Evolutionary conservation across 2,888 invertebrate genomes (phyloP).

Genomic region (Diaperis boleti): DNA sequence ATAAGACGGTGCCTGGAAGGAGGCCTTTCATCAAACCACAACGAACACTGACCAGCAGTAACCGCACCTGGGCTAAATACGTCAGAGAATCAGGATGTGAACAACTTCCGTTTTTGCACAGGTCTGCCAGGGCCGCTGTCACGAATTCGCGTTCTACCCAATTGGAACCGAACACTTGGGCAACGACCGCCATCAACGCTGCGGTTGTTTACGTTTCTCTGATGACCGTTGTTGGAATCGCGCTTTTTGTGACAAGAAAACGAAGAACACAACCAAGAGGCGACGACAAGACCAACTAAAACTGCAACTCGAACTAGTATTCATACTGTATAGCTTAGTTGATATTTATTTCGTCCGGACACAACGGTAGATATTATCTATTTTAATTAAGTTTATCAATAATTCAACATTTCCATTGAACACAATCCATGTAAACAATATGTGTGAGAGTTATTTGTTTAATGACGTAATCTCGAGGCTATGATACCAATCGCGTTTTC

Average conservation of each 20-base stretch:
- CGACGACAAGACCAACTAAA: constrained; percentile 37
- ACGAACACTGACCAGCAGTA: constrained; percentile 71
- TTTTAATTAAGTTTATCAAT: neutral
- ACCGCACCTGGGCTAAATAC: constrained; percentile 80
- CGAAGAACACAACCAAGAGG: constrained; percentile 24
- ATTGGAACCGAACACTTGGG: constrained; percentile 59
- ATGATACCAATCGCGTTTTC: constrained; percentile 19
- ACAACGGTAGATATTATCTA: too few relatives aligned
- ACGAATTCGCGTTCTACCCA: constrained; percentile 34
- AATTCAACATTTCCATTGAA: neutral
- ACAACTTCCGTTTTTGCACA: constrained; percentile 50
- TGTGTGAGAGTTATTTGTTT: constrained; percentile 25
- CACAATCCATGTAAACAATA: constrained; percentile 16
- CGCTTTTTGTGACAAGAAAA: constrained; percentile 43
- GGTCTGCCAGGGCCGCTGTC: constrained; percentile 50
- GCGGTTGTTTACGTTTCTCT: constrained; percentile 63
- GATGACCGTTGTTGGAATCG: constrained; percentile 56
- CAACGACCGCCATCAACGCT: constrained; percentile 63
- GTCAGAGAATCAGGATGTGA: constrained; percentile 76
- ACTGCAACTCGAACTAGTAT: neutral
- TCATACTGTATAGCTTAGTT: neutral
- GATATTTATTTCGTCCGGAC: too few relatives aligned
- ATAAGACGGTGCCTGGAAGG: constrained; percentile 69
- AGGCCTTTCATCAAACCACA: constrained; percentile 71
- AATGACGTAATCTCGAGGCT: constrained; percentile 15